phyloP scores from a whole-genome alignment of 2,888 invertebrate genomes.

The Globia sparganii region DNA sequence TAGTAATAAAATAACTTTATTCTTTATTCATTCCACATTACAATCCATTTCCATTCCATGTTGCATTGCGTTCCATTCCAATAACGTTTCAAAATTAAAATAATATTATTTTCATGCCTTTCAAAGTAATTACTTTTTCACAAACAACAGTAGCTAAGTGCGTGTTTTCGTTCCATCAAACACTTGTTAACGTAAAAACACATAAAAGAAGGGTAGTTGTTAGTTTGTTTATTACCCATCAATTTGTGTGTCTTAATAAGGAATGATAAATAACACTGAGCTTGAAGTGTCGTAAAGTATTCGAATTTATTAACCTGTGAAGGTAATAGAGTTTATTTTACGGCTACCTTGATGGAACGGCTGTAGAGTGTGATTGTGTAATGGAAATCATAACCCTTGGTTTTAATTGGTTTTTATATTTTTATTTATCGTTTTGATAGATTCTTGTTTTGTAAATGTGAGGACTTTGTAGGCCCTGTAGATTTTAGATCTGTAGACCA shows the following conservation, averaged over 20 bases:
- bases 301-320: conserved; percentile 6
- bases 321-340: background rate
- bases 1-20: background rate
- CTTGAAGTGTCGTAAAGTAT: conserved; percentile 25
- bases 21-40: background rate
- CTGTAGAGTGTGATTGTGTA: background rate
- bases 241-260: conserved; percentile 42
- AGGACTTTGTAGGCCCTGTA: too few relatives aligned
- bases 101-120: conserved; percentile 16
- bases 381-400: too few relatives aligned
- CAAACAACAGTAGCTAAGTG: conserved; percentile 21
- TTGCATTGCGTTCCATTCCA: too few relatives aligned
- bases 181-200: conserved; percentile 34
- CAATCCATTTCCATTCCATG: too few relatives aligned
- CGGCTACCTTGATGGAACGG: background rate
- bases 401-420: too few relatives aligned
- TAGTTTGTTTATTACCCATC: conserved; percentile 30
- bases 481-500: too few relatives aligned
- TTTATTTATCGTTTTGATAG: too few relatives aligned
- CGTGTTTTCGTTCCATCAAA: conserved; percentile 50
- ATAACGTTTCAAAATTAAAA: conserved; percentile 4
- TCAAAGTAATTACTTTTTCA: conserved; percentile 44
- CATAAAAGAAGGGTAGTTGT: conserved; percentile 42
- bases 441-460: too few relatives aligned
- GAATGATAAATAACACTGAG: conserved; percentile 21